phyloP scores from a whole-genome alignment of 2,113 vertebrate genomes.

The Turdus rufiventris region DNA sequence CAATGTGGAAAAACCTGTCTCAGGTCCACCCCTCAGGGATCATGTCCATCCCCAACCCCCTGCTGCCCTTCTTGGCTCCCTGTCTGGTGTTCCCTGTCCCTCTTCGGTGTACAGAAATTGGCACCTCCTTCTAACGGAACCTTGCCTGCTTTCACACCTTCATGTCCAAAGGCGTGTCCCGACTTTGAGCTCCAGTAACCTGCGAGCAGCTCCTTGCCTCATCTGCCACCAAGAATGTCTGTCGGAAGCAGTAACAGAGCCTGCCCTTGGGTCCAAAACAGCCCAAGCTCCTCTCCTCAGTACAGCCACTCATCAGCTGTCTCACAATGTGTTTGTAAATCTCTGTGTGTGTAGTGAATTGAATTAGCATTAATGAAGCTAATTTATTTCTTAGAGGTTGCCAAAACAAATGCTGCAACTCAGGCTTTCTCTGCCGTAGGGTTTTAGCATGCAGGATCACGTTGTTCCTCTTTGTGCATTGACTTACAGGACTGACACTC shows the following conservation, averaged over 20 bases:
- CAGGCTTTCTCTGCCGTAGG: background rate
- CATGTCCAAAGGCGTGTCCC: rapidly evolving
- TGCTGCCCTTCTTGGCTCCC: rapidly evolving
- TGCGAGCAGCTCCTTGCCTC: background rate
- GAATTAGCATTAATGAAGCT: background rate
- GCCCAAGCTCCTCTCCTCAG: background rate
- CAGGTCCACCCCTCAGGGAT: background rate
- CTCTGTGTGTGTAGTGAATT: background rate
- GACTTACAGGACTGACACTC: background rate
- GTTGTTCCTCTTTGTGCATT: background rate
- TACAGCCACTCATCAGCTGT: background rate
- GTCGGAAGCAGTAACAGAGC: background rate
- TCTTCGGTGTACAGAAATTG: rapidly evolving
- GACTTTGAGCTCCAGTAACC: background rate
- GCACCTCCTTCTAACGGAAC: background rate
- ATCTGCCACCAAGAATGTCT: rapidly evolving
- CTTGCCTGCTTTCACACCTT: background rate
- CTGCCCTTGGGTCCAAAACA: background rate
- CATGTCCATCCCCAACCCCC: background rate
- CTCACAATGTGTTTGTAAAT: background rate
- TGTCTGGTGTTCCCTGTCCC: background rate
- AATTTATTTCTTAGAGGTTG: background rate
- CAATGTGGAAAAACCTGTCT: background rate
- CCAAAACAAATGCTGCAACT: background rate
- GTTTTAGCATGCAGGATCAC: background rate